A percentile compares a stretch with the other conserved stretches of the same genome.
These are phyloP conservation scores for Phataginus tricuspis DNA, from an alignment of 2,797 vertebrate species.

Conservation along the genomic window DNA sequence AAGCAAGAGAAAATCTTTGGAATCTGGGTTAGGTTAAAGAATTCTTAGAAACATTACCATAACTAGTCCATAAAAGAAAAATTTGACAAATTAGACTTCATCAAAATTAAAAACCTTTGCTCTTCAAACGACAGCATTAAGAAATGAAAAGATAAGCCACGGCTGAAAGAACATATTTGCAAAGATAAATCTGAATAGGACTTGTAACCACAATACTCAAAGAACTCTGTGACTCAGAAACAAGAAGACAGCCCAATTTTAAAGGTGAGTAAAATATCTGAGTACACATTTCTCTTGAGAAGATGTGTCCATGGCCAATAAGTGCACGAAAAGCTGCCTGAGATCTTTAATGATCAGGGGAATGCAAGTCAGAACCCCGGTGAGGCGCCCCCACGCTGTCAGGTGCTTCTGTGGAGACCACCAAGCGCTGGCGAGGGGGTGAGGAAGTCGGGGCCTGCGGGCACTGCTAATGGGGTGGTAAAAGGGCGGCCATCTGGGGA, in stretches of 20 bases:
- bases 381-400: fast-evolving
- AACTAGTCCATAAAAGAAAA: neutral
- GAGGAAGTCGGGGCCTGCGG: fast-evolving
- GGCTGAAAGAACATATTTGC: neutral
- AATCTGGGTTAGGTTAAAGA: neutral
- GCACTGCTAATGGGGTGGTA: fast-evolving
- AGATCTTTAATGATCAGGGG: fast-evolving
- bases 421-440: fast-evolving
- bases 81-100: neutral
- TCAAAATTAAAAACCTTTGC: neutral
- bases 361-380: fast-evolving
- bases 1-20: neutral
- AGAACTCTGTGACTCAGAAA: neutral
- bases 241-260: neutral
- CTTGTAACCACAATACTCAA: neutral
- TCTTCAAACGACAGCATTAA: neutral
- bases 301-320: fast-evolving
- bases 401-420: fast-evolving
- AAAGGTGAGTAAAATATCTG: neutral
- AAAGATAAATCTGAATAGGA: neutral
- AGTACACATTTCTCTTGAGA: neutral
- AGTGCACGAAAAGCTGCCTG: neutral
- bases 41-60: neutral
- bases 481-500: fast-evolving
- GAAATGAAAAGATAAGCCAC: neutral